Base-by-base conservation (phyloP, 2,888 invertebrate genomes). In the Cotesia congregata region DNA sequence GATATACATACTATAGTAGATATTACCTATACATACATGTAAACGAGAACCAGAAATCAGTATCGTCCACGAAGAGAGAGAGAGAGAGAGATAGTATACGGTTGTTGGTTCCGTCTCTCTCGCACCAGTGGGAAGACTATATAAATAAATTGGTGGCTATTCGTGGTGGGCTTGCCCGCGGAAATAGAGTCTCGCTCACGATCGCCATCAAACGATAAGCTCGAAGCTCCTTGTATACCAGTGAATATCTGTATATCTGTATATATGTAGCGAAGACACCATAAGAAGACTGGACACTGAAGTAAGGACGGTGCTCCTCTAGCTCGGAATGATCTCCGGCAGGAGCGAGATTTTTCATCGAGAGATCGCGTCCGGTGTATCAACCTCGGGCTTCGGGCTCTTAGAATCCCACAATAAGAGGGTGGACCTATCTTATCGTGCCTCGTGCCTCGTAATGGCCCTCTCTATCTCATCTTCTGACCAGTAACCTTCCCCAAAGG, bases 131-230 rank as follows among this genome's bases (percentile, higher is more conserved):
- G 84, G 82, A 72, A 84, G 83, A 50, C 50, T 50, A 50, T 50
- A 50, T 83, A 83, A 84, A 87, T 88, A 87, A 87, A 87, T 87
- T 84, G 87, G 82, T 83, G 80, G 82, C 74, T 80, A 77, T 30
- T 30, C 30, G 30, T 30, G 83, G 84, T 79, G 82, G 86, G 82
- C 83, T 85, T 84, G 85, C 83, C 85, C 87, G 84, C 88, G 89
- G 89, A 89, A 89, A 89, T 89, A 86, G 86, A 88, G 88, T 87
- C 87, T 86, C 86, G 85, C 81, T 85, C 85, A 75, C 81, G 88
- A 88, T 88, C 85, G 85, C 85, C 83, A 86, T 83, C 85, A 83
- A 83, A 83, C 86, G 89, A 89, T 89, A 89, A 89, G 88, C 78
- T 76, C 76, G 75, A 75, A 62, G 67, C 20, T 72, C 38, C 67